These are phyloP conservation scores for Lampris megalopsis DNA, from an alignment of 2,113 vertebrate genomes.

Conservation along the genomic window DNA sequence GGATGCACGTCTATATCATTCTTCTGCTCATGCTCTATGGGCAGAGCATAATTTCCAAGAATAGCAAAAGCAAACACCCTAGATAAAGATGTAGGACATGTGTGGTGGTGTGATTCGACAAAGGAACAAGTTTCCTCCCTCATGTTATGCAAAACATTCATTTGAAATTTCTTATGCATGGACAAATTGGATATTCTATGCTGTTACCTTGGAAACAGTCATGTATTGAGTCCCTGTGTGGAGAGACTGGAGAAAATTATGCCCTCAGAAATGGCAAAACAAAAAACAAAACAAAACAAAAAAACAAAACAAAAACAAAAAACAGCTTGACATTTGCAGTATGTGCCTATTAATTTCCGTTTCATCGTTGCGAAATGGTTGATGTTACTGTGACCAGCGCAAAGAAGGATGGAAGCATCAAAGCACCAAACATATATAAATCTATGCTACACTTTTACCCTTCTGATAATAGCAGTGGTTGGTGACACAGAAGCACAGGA, in stretches of 20 bases:
- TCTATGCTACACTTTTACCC: neutral
- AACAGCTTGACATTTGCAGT: constrained; percentile 52
- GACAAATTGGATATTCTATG: constrained; percentile 63
- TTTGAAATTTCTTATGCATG: constrained; percentile 56
- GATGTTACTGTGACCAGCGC: constrained; percentile 11
- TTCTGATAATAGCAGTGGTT: neutral
- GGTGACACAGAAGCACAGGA: too few species aligned
- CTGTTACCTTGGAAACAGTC: constrained; percentile 79
- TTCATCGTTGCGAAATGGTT: constrained; percentile 22
- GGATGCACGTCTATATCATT: neutral
- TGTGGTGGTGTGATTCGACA: constrained; percentile 49
- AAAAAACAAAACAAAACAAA: too few species aligned
- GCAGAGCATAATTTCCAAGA: constrained; percentile 40
- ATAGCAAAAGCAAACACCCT: constrained; percentile 36
- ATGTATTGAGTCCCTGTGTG: constrained; percentile 58
- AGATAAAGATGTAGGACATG: constrained; percentile 55
- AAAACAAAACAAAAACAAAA: constrained; percentile 6
- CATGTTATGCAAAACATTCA: constrained; percentile 45
- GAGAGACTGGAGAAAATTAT: constrained; percentile 56
- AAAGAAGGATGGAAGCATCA: constrained; percentile 23
- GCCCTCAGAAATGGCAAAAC: constrained; percentile 55
- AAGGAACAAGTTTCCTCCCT: constrained; percentile 45
- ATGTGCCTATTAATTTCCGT: constrained; percentile 58
- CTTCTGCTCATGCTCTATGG: constrained; percentile 31
- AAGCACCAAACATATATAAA: neutral